phyloP scores from a whole-genome alignment of 2,888 invertebrate genomes.

The Drosophila vallismaia region DNA sequence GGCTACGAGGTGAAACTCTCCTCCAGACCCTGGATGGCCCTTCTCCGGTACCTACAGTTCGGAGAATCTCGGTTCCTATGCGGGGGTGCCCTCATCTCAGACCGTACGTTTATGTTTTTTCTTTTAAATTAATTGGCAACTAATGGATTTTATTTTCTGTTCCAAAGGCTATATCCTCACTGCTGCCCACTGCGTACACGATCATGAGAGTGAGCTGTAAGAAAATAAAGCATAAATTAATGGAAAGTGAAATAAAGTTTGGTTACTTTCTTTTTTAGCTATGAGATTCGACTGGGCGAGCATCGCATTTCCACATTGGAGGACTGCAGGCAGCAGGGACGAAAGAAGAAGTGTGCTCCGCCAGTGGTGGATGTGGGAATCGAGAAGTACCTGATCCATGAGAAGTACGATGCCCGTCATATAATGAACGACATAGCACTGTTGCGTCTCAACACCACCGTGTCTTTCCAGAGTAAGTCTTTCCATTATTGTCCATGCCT shows the following conservation, averaged over 20 bases:
- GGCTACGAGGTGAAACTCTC: conserved; percentile 70
- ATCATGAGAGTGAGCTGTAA: conserved; percentile 60
- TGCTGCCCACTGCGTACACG: conserved; percentile 71
- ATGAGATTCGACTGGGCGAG: conserved; percentile 73
- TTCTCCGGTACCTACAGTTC: conserved; percentile 61
- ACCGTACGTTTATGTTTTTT: conserved; percentile 48
- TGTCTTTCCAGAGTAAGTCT: conserved; percentile 66
- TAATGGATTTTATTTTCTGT: not conserved
- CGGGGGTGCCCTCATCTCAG: conserved; percentile 69
- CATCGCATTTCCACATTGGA: conserved; percentile 66
- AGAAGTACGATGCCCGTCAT: conserved; percentile 51
- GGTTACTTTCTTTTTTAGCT: conserved; percentile 33
- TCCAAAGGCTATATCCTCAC: conserved; percentile 70
- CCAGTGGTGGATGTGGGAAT: conserved; percentile 71
- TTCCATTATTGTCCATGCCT: not conserved
- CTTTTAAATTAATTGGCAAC: no score
- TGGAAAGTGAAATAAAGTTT: not conserved
- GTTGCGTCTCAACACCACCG: conserved; percentile 61
- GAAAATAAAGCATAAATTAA: conserved; percentile 17
- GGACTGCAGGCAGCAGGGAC: conserved; percentile 67
- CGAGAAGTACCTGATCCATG: conserved; percentile 65
- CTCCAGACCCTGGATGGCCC: conserved; percentile 75
- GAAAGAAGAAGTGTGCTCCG: conserved; percentile 66
- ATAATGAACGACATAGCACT: conserved; percentile 72
- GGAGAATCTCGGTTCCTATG: conserved; percentile 59